Conservation (phyloP, 2,888 invertebrate species). For the Andricus quercusramuli region DNA sequence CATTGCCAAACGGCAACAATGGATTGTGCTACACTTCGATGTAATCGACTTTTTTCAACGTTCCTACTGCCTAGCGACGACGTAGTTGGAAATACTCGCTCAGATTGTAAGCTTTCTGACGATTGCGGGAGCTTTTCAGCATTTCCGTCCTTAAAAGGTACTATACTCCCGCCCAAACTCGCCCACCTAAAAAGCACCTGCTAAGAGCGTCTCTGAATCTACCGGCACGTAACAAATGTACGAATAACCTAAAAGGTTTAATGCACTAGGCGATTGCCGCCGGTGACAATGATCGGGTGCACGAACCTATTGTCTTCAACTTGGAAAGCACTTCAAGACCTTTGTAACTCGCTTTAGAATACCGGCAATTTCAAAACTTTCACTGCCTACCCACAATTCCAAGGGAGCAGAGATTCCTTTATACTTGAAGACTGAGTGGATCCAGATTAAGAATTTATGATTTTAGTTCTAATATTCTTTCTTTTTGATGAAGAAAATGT, state of each 20-base stretch:
- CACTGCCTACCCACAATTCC: constrained; percentile 1
- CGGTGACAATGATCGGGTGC: constrained; percentile 51
- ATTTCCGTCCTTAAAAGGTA: constrained; percentile 71
- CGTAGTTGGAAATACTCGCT: constrained; percentile 27
- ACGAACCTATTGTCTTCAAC: constrained; percentile 51
- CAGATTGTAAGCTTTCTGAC: constrained; percentile 50
- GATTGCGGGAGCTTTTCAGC: constrained; percentile 63
- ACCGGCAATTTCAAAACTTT: constrained; percentile 47
- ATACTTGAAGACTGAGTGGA: constrained; percentile 10
- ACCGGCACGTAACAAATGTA: constrained; percentile 52
- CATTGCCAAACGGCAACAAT: constrained; percentile 34
- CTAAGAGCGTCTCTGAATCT: constrained; percentile 70
- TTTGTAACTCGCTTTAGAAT: constrained; percentile 45
- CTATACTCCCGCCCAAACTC: constrained; percentile 67
- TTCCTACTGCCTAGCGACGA: constrained; percentile 24
- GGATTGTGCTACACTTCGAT: constrained; percentile 18
- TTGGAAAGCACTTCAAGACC: constrained; percentile 54
- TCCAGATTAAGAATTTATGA: constrained; percentile 5
- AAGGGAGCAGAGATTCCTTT: constrained; percentile 18
- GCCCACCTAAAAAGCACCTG: constrained; percentile 68
- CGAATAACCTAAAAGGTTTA: constrained; percentile 57
- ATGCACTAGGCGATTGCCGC: constrained; percentile 52
- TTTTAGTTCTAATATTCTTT: not conserved
- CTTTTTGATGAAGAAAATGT: no score
- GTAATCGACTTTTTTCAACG: constrained; percentile 30